phyloP scores from a whole-genome alignment of 2,113 vertebrate species.

The Ornithorhynchus anatinus region DNA sequence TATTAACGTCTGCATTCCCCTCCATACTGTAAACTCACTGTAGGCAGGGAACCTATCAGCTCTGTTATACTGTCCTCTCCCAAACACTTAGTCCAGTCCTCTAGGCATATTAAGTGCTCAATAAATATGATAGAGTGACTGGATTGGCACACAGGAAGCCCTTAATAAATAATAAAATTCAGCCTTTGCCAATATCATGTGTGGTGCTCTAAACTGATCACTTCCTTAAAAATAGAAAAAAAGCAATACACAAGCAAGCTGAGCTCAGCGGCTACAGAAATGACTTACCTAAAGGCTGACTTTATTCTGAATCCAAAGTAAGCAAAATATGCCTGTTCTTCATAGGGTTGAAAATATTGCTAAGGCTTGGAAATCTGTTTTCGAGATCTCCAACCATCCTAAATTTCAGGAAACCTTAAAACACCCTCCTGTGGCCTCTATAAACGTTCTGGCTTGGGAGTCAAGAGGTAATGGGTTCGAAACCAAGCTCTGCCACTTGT shows the following conservation, averaged over 20 bases:
- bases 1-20: no score
- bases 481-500: no score
- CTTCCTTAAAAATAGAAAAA: background rate
- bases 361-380: background rate
- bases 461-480: no score
- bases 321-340: background rate
- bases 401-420: background rate
- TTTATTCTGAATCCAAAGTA: background rate
- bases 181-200: slow-evolving; percentile 33
- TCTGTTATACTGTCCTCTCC: no score
- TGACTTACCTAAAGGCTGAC: no score
- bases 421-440: no score
- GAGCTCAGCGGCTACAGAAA: background rate
- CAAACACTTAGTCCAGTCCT: no score
- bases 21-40: no score
- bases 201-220: slow-evolving; percentile 17
- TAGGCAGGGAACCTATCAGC: no score
- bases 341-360: background rate
- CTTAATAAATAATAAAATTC: slow-evolving; percentile 16
- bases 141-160: background rate
- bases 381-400: background rate
- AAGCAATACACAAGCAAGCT: background rate
- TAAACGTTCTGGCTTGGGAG: no score
- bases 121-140: no score
- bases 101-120: no score